A percentile compares a stretch with the other conserved stretches of the same genome.
phyloP scores from a whole-genome alignment of 2,113 vertebrate species.

The Saguinus midas region DNA sequence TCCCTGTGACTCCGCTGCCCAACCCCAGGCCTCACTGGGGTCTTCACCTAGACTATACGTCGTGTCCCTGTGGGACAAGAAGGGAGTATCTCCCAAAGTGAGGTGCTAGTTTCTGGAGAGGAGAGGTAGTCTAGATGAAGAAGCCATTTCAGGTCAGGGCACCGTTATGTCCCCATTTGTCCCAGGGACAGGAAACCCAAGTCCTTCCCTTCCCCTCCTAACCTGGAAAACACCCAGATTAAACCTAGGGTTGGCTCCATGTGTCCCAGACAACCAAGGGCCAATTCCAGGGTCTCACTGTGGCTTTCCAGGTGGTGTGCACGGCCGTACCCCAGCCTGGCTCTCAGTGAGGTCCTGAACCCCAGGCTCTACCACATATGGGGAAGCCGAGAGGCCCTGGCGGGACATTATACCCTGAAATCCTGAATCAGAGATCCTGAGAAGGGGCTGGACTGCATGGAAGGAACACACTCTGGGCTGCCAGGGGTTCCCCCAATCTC shows the following conservation, averaged over 20 bases:
- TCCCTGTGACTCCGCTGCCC: neutral
- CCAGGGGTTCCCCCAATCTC: neutral
- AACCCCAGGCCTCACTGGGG: neutral
- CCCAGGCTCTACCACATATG: neutral
- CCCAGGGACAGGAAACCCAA: neutral
- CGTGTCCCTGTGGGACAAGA: neutral
- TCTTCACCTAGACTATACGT: neutral
- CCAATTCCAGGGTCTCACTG: neutral
- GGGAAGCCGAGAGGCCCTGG: neutral
- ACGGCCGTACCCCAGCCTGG: neutral
- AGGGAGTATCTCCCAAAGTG: neutral
- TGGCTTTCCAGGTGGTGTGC: neutral
- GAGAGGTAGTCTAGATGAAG: neutral
- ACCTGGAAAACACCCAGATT: neutral
- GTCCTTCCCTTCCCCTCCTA: neutral
- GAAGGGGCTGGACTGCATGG: neutral
- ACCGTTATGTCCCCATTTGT: conserved; percentile 28
- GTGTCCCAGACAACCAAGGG: neutral
- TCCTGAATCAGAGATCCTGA: neutral
- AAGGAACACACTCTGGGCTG: neutral
- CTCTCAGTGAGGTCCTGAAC: neutral
- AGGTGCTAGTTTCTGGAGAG: neutral
- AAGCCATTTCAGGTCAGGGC: conserved; percentile 56
- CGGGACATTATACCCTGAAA: neutral
- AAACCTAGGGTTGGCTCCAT: neutral